These are phyloP conservation scores for Drosophila peninsularis DNA, from an alignment of 2,888 invertebrate species.

Conservation along the genomic window DNA sequence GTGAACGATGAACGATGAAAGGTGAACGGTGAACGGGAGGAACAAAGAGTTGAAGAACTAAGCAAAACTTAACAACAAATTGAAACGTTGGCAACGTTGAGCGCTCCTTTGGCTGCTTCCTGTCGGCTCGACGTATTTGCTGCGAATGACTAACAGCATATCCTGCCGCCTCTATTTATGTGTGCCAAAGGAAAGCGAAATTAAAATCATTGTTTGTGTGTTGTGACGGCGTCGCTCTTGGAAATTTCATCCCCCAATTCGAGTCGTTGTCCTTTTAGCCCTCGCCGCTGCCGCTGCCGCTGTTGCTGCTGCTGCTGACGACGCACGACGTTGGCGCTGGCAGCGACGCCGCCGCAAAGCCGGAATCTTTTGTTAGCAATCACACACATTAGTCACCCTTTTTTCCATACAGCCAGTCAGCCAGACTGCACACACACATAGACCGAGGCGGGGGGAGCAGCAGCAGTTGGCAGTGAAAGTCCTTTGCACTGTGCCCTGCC, in stretches of 20 bases:
- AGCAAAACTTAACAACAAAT: conserved; percentile 77
- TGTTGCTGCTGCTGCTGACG: conserved; percentile 31
- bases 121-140: conserved; percentile 83
- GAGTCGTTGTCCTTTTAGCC: conserved; percentile 83
- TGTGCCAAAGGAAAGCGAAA: conserved; percentile 82
- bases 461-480: conserved; percentile 79
- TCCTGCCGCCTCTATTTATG: conserved; percentile 84
- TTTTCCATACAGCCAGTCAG: conserved; percentile 64
- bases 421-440: conserved; percentile 27
- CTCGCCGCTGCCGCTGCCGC: conserved; percentile 38
- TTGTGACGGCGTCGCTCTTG: conserved; percentile 61
- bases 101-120: conserved; percentile 70
- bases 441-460: conserved; percentile 45
- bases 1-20: conserved; percentile 18
- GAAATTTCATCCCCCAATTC: conserved; percentile 80
- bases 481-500: conserved; percentile 74
- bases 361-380: conserved; percentile 83
- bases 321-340: conserved; percentile 22
- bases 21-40: conserved; percentile 31
- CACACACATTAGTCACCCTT: conserved; percentile 84
- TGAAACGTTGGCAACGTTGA: conserved; percentile 66
- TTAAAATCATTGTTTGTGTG: conserved; percentile 78
- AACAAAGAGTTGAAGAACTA: conserved; percentile 64
- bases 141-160: conserved; percentile 84
- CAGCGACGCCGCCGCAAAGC: conserved; percentile 61